Evolutionary conservation across 2,797 vertebrate species (phyloP).

Genomic region (Podargus strigoides): DNA sequence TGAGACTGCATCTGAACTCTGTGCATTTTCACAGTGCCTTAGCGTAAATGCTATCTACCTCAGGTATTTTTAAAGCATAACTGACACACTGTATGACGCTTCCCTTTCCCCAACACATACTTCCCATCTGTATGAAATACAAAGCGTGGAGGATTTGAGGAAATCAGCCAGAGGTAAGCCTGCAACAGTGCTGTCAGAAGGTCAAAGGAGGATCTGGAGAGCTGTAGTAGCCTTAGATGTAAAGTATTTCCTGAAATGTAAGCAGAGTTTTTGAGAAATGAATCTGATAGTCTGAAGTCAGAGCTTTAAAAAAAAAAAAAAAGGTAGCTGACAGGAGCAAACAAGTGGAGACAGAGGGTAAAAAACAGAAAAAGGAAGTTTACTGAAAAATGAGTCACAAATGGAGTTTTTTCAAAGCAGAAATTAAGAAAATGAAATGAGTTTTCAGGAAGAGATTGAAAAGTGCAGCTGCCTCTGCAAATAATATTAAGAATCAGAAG

Average conservation of each 20-base stretch:
- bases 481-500: neutral
- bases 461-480: neutral
- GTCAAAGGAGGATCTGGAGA: neutral
- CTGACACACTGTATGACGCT: neutral
- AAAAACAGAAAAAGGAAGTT: neutral
- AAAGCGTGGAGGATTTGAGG: neutral
- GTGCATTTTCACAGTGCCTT: neutral
- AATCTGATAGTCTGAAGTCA: neutral
- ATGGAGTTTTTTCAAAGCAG: constrained; percentile 18
- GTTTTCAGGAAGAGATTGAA: constrained; percentile 23
- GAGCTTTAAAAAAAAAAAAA: neutral
- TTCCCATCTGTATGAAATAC: neutral
- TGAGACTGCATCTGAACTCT: neutral
- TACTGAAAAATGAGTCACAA: neutral
- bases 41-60: neutral
- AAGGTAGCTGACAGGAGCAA: neutral
- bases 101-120: neutral
- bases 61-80: neutral
- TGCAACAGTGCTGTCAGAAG: neutral
- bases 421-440: constrained; percentile 15
- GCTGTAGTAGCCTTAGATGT: neutral
- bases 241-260: neutral
- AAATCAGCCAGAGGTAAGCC: neutral
- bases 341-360: neutral
- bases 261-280: constrained; percentile 10